phyloP scores from a whole-genome alignment of 2,888 invertebrate genomes.

The Spisula subtruncata region DNA sequence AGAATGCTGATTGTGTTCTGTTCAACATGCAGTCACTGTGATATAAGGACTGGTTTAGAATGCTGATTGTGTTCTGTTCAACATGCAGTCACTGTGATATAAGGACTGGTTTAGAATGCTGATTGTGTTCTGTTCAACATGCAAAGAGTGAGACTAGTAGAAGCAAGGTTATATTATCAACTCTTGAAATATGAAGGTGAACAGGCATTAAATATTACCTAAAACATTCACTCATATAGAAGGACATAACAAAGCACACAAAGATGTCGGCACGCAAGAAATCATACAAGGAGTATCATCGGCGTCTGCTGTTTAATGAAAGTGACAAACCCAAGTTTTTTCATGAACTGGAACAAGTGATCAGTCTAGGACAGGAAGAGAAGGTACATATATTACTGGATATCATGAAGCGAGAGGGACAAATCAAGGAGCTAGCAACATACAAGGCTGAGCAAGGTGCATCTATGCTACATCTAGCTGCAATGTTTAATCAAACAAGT shows the following conservation, averaged over 20 bases:
- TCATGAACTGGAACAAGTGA: slow-evolving; percentile 55
- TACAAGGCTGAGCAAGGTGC: slow-evolving; percentile 69
- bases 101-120: no score
- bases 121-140: no score
- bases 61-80: no score
- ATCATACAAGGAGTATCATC: slow-evolving; percentile 66
- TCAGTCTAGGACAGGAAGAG: slow-evolving; percentile 57
- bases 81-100: no score
- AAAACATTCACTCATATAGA: not conserved
- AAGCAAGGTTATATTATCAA: no score
- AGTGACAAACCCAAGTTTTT: slow-evolving; percentile 58
- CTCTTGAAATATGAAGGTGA: no score
- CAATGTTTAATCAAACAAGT: slow-evolving; percentile 72
- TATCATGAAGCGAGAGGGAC: slow-evolving; percentile 61
- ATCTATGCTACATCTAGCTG: slow-evolving; percentile 74
- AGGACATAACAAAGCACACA: slow-evolving; percentile 24
- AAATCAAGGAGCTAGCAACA: slow-evolving; percentile 42
- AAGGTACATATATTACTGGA: slow-evolving; percentile 63
- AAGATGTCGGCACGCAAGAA: slow-evolving; percentile 62
- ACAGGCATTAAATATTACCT: no score
- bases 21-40: no score
- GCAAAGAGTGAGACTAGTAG: no score
- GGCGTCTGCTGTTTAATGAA: slow-evolving; percentile 59
- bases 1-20: no score
- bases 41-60: no score